A percentile compares a stretch with the other conserved stretches of the same genome.
These are phyloP conservation scores for Dendroctonus ponderosae DNA, from an alignment of 1,140 invertebrate genomes.

Conservation along the genomic window DNA sequence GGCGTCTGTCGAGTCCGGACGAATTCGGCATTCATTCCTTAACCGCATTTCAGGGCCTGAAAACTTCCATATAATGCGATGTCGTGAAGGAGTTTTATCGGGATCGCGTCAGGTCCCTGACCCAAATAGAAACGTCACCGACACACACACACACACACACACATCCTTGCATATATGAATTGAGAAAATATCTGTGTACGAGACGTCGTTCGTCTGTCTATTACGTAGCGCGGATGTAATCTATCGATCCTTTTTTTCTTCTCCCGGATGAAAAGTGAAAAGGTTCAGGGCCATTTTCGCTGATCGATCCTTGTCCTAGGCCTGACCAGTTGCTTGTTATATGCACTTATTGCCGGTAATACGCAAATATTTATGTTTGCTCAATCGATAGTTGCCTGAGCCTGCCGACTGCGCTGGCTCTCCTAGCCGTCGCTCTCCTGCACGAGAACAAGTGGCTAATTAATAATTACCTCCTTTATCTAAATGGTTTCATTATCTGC, in stretches of 20 bases:
- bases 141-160: not conserved
- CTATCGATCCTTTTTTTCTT: slow-evolving; percentile 6
- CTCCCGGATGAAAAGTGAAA: slow-evolving; percentile 8
- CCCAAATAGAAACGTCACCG: slow-evolving; percentile 24
- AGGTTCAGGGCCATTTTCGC: not conserved
- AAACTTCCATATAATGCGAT: slow-evolving; percentile 12
- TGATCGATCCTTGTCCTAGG: not conserved
- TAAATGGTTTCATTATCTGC: too few relatives aligned
- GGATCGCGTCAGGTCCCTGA: slow-evolving; percentile 29
- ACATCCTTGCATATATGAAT: slow-evolving; percentile 7
- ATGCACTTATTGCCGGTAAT: too few relatives aligned
- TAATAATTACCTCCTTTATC: too few relatives aligned
- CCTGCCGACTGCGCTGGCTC: too few relatives aligned
- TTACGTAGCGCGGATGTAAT: slow-evolving; percentile 1
- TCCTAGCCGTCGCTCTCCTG: too few relatives aligned
- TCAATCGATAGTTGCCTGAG: too few relatives aligned
- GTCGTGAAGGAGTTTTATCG: slow-evolving; percentile 35
- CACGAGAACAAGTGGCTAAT: too few relatives aligned
- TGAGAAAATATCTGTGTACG: slow-evolving; percentile 4
- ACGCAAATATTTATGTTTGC: too few relatives aligned
- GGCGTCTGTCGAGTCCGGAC: slow-evolving; percentile 4
- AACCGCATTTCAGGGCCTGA: slow-evolving; percentile 11
- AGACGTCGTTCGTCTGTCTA: not conserved
- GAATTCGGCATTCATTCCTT: slow-evolving; percentile 16
- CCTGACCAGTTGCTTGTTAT: too few relatives aligned